Evolutionary conservation across 2,797 vertebrate genomes (phyloP).

Genomic region (Rhodeus uyekii): DNA sequence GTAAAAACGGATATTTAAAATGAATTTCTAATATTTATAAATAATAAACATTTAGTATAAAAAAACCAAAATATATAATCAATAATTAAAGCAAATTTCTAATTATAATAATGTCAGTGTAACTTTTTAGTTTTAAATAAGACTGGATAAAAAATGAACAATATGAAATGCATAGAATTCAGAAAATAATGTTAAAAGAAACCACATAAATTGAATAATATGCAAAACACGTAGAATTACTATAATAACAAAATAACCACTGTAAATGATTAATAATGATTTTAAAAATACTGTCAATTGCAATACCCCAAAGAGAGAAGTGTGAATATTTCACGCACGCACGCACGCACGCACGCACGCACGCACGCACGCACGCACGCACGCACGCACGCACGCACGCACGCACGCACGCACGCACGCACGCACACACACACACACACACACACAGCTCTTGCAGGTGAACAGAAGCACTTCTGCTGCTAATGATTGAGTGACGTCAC

Average conservation of each 20-base stretch:
- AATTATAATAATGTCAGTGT: no score
- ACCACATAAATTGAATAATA: background rate
- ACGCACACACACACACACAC: no score
- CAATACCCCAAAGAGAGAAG: constrained; percentile 23
- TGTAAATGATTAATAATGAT: background rate
- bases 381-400: no score
- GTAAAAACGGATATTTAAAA: no score
- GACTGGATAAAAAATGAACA: no score
- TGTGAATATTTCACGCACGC: constrained; percentile 14
- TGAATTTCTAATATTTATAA: no score
- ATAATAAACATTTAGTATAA: no score
- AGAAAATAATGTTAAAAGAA: constrained; percentile 10
- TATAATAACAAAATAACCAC: background rate
- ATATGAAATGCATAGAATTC: background rate
- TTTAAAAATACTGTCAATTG: background rate
- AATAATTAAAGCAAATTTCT: no score
- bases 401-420: no score
- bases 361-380: no score
- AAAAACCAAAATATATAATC: no score
- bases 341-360: background rate
- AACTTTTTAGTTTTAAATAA: no score
- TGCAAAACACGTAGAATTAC: background rate
- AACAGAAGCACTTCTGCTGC: constrained; percentile 46
- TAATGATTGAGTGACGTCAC: background rate
- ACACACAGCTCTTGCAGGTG: constrained; percentile 45